phyloP scores from a whole-genome alignment of 2,888 invertebrate genomes.

The Drosophila robusta region DNA sequence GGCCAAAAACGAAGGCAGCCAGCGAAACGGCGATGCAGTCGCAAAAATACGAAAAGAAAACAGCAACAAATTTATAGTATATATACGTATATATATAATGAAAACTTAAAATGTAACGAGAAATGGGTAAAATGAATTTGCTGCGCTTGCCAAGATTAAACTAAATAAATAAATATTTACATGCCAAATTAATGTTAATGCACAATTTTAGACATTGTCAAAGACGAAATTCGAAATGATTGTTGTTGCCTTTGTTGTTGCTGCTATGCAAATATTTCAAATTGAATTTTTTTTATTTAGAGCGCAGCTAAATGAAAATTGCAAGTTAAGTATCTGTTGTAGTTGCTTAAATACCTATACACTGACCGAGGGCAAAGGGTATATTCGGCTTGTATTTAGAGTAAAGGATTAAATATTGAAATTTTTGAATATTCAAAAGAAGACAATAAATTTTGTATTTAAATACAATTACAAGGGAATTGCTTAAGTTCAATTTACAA shows the following conservation, averaged over 20 bases:
- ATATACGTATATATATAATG: neutral
- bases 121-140: conserved; percentile 19
- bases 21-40: conserved; percentile 56
- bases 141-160: conserved; percentile 55
- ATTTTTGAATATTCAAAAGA: too few relatives aligned
- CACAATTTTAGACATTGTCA: conserved; percentile 62
- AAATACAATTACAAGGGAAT: too few relatives aligned
- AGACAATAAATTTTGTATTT: too few relatives aligned
- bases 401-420: too few relatives aligned
- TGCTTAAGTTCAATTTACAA: neutral
- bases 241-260: conserved; percentile 8
- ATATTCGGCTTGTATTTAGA: neutral
- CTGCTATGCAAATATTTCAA: conserved; percentile 56
- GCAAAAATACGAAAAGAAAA: conserved; percentile 26
- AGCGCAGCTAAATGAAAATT: conserved; percentile 65
- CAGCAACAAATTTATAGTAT: conserved; percentile 2
- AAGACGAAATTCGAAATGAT: conserved; percentile 19
- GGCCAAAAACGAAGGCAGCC: conserved; percentile 44
- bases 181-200: conserved; percentile 79
- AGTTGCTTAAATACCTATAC: neutral
- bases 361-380: neutral
- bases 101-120: neutral
- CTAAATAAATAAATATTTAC: conserved; percentile 81
- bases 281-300: conserved; percentile 70
- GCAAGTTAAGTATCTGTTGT: conserved; percentile 28